These are phyloP conservation scores for Dreissena polymorpha DNA, from an alignment of 1,140 invertebrate species.

Conservation along the genomic window DNA sequence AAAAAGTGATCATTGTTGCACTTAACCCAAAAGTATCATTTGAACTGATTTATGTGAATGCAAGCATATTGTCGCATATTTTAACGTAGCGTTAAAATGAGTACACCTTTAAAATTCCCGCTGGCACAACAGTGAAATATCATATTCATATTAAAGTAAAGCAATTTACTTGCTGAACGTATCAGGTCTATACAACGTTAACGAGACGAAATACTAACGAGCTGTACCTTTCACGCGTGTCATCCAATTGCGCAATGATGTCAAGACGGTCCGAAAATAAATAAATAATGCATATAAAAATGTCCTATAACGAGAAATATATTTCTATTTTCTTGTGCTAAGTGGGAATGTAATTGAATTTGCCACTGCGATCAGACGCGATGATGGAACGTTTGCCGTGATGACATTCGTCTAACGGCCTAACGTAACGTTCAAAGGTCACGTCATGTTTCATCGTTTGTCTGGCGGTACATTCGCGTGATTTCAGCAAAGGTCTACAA, in stretches of 20 bases:
- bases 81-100: no score
- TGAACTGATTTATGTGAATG: no score
- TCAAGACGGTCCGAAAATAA: constrained; percentile 34
- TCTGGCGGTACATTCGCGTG: neutral
- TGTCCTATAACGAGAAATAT: constrained; percentile 43
- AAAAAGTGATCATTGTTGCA: no score
- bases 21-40: no score
- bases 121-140: no score
- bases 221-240: constrained; percentile 9
- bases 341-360: constrained; percentile 44
- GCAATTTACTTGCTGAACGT: no score
- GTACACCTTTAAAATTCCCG: no score
- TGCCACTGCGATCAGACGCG: constrained; percentile 43
- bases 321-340: constrained; percentile 50
- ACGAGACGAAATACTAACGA: neutral
- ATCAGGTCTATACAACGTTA: no score
- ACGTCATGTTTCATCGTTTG: constrained; percentile 34
- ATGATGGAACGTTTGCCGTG: constrained; percentile 26
- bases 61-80: no score
- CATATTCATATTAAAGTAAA: no score
- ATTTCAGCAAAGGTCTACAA: no score
- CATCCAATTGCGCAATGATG: constrained; percentile 14
- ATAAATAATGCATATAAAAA: constrained; percentile 46
- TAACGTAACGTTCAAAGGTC: constrained; percentile 30
- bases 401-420: neutral